Conservation (phyloP, 2,888 invertebrate species). For the Netelia melanura region DNA sequence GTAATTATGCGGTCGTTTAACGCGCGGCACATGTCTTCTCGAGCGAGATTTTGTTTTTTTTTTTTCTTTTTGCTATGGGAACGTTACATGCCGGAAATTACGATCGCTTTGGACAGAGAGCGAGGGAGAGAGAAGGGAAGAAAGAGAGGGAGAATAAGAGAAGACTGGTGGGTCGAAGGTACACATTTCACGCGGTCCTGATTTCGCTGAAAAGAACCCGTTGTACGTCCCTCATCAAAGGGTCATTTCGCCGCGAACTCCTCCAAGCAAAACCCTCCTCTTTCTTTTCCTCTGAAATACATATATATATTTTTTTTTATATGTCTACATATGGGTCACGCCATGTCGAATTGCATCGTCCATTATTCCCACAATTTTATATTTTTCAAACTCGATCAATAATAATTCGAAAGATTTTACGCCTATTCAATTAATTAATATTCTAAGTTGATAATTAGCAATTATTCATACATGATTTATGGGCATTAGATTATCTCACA, state of each 20-base stretch:
- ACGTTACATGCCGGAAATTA: constrained; percentile 38
- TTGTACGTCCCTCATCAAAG: constrained; percentile 62
- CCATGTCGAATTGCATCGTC: not conserved
- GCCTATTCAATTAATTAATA: too few species aligned
- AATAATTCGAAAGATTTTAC: too few species aligned
- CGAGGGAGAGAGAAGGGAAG: not conserved
- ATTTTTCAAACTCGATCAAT: too few species aligned
- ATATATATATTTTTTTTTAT: not conserved
- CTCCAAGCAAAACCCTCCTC: constrained; percentile 2
- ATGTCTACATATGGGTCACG: not conserved
- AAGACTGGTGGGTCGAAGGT: constrained; percentile 28
- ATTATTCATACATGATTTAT: too few species aligned
- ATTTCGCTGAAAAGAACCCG: constrained; percentile 55
- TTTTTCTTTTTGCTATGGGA: not conserved
- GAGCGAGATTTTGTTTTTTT: not conserved
- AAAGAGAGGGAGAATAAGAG: not conserved
- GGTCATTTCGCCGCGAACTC: constrained; percentile 31
- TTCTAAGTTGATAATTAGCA: too few species aligned
- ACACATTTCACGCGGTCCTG: constrained; percentile 61
- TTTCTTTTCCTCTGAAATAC: not conserved
- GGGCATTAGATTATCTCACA: too few species aligned
- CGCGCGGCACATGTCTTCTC: not conserved
- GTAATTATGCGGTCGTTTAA: constrained; percentile 39
- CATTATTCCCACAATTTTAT: too few species aligned
- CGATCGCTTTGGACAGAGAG: constrained; percentile 17